Base-by-base conservation (phyloP, 2,888 invertebrate genomes). In the Drosophila acutilabella region DNA sequence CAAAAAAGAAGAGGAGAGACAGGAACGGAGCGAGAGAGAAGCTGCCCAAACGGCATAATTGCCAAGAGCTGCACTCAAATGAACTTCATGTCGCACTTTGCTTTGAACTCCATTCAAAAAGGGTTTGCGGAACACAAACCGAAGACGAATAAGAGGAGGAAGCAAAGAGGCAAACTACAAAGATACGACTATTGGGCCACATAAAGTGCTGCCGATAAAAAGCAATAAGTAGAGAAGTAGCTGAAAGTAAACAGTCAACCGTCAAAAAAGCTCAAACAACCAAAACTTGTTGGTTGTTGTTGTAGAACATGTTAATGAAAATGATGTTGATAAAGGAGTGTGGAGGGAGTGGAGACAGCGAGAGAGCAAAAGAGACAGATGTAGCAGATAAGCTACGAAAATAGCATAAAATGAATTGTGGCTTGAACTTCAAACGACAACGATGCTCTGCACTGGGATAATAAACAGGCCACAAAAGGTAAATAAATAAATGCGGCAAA, bases 381-480 rank as follows among this genome's bases (percentile, higher is more conserved):
- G 4, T 10, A 74, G 65, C 47, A 66, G 80, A 82, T 76, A 81
- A 79, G 80, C 86, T 57, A 74, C 53, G 71, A 68, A 74, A 79
- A 74, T 65, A 80, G 61, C 56, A 61, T 48, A 64, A 64, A 80
- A 74, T 26, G 10, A 57, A 59, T 64, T 80, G 86, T 81, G 73
- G 84, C 68, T 83, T 83, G 81, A 83, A 87, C 83, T 83, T 83
- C 83, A 83, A 83, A 83, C 61, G 62, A 58, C 23, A 40, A 58
- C 23, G 67, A 56, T 61, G 68, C 68, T 68, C 59, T 70, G 65
- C 52, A 51, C 40, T 65, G 81, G 78, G 69, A 85, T 81, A 81
- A 87, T 80, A 87, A 83, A 87, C 87, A 81, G 81, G 72, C 71
- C 71, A 62, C 75, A 71, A 78, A 83, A 81, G 71, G 81, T 83